Base-by-base conservation (phyloP, 2,113 vertebrate genomes). In the Galbula dea region DNA sequence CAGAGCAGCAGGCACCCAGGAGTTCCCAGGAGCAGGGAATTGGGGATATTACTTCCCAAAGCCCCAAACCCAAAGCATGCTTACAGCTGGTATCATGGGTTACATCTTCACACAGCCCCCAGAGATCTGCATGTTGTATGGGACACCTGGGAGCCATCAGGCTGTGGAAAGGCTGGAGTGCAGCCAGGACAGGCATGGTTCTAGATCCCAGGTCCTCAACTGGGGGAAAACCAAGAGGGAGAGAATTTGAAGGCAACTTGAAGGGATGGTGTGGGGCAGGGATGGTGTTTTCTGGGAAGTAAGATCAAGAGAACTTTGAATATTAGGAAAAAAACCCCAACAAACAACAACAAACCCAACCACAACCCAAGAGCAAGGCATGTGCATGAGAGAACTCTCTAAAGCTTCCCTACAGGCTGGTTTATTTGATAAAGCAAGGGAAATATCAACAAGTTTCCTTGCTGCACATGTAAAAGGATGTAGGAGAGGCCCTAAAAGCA, bases 121-220 rank as follows among this genome's bases (percentile, higher is more conserved):
- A 23, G 32, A 39, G 15, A 55, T 12, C 21, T 27, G 36, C 12
- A 14, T 30, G 71, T 24, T 49, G 34, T 6, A 41, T 1, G 1
- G 36, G 34, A 24, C 16, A 48, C 11, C 15, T 30, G 20, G 24
- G 19, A 26, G 36, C n/a, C 34, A 27, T 20, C 24, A 51, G 24
- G n/a, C 3, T 5, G 2, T 2, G 17, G 46, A 34, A 55, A 49
- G 55, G 16, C 11, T 7, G 29, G 39, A 20, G 0, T n/a, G n/a
- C n/a, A n/a, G n/a, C n/a, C n/a, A 0, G 0, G 4, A 8, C 43
- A 23, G 17, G 36, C 26, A 16, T 1, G 2, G 34, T 15, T 24
- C 9, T 2, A 37, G 45, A 23, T 26, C 65, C 37, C 68, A 27
- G 29, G 15, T 63, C 62, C 45, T 63, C 65, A 39, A 49, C 32